phyloP scores from a whole-genome alignment of 2,888 invertebrate genomes.

The Achlya flavicornis region DNA sequence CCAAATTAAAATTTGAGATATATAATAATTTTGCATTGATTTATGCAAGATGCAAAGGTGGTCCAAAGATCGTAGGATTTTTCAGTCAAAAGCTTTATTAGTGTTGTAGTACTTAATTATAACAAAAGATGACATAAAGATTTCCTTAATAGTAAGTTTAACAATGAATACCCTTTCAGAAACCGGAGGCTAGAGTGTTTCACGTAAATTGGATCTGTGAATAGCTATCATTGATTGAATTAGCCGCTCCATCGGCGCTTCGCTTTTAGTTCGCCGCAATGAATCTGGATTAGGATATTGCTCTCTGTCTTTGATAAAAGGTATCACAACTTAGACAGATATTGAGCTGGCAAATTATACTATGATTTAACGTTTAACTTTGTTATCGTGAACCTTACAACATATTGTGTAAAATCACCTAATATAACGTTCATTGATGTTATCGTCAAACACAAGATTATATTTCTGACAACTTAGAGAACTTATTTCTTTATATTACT shows the following conservation, averaged over 20 bases:
- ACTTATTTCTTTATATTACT: too few relatives aligned
- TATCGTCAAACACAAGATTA: too few relatives aligned
- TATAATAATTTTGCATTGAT: too few relatives aligned
- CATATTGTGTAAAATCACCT: too few relatives aligned
- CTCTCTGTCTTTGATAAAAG: background rate
- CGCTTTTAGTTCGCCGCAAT: constrained; percentile 30
- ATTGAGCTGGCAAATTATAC: background rate
- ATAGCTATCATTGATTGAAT: constrained; percentile 50
- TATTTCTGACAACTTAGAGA: too few relatives aligned
- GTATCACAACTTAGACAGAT: too few relatives aligned
- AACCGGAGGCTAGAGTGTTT: constrained; percentile 43
- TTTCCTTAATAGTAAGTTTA: background rate
- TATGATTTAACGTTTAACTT: background rate
- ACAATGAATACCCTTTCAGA: background rate
- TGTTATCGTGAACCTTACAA: background rate
- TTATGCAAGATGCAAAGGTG: too few relatives aligned
- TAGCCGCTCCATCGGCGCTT: constrained; percentile 47
- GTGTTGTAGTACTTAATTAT: too few relatives aligned
- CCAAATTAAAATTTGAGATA: too few relatives aligned
- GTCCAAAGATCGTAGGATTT: too few relatives aligned
- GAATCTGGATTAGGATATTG: constrained; percentile 18
- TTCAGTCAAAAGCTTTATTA: too few relatives aligned
- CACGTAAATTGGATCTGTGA: constrained; percentile 74
- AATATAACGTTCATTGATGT: too few relatives aligned
- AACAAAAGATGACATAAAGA: background rate